Percentiles rank a stretch among this genome's conserved stretches.
Conservation (phyloP, 2,113 vertebrate species). For the Eulacestoma nigropectus region DNA sequence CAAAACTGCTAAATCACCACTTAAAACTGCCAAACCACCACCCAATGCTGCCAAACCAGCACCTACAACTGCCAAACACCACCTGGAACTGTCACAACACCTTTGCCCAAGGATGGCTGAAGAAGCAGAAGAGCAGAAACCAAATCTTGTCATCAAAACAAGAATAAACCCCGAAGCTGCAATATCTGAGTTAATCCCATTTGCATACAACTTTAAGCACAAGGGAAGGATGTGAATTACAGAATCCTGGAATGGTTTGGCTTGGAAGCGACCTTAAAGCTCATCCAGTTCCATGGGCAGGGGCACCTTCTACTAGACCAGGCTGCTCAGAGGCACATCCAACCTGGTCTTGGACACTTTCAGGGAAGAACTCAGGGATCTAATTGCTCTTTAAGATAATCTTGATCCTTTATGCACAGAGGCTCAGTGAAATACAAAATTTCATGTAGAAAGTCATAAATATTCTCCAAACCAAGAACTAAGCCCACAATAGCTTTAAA, state of each 20-base stretch:
- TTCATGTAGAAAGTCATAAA: neutral
- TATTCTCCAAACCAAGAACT: neutral
- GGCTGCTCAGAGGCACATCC: neutral
- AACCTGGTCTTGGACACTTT: neutral
- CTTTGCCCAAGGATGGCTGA: neutral
- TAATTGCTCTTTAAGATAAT: neutral
- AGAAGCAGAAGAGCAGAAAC: neutral
- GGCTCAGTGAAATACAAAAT: neutral
- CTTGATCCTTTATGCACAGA: neutral
- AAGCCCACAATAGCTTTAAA: neutral
- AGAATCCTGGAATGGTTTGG: neutral
- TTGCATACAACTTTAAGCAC: neutral
- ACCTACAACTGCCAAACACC: neutral
- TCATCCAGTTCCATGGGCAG: neutral
- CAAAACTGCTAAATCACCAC: rapidly evolving
- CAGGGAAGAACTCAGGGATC: neutral
- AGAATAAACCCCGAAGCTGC: neutral
- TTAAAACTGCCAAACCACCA: neutral
- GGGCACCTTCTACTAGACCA: neutral
- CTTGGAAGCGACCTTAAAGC: neutral
- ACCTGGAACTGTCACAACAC: neutral
- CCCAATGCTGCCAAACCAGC: neutral
- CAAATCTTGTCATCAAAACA: neutral
- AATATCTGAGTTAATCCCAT: neutral
- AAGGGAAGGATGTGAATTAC: neutral